phyloP scores from a whole-genome alignment of 1,140 invertebrate genomes.

The Drosophila neocordata region DNA sequence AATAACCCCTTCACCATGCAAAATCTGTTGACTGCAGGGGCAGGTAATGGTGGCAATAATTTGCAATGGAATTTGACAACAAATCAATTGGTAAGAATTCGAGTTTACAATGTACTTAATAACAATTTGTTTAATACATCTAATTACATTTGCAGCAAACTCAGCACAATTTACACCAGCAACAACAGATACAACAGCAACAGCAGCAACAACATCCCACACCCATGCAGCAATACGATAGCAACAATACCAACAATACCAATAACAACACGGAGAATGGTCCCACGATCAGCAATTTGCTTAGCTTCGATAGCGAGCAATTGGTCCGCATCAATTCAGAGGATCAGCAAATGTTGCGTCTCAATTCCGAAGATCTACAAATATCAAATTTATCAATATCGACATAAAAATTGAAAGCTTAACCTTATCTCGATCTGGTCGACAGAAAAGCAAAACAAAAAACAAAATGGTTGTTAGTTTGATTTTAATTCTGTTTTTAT shows the following conservation, averaged over 20 bases:
- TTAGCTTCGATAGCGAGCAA: conserved; percentile 84
- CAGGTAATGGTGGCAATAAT: conserved; percentile 41
- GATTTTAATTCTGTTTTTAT: conserved; percentile 41
- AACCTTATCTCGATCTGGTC: conserved; percentile 42
- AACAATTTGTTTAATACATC: not conserved
- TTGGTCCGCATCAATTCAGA: conserved; percentile 83
- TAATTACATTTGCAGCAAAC: conserved; percentile 43
- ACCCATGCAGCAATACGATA: conserved; percentile 22
- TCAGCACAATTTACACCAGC: conserved; percentile 54
- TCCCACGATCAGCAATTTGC: conserved; percentile 78
- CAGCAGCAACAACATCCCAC: conserved; percentile 30
- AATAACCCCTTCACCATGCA: conserved; percentile 78
- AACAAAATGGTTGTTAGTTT: conserved; percentile 52
- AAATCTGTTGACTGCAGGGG: conserved; percentile 64
- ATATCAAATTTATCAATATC: conserved; percentile 81
- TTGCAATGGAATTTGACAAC: conserved; percentile 73
- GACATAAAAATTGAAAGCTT: conserved; percentile 62
- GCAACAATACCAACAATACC: conserved; percentile 36
- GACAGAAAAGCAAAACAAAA: conserved; percentile 17
- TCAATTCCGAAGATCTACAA: conserved; percentile 83
- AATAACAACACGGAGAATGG: conserved; percentile 63
- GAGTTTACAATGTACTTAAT: not conserved
- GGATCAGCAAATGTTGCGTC: conserved; percentile 83
- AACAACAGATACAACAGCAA: conserved; percentile 57
- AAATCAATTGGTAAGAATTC: conserved; percentile 64